These are phyloP conservation scores for Siniperca chuatsi DNA, from an alignment of 2,113 vertebrate species.

Conservation along the genomic window DNA sequence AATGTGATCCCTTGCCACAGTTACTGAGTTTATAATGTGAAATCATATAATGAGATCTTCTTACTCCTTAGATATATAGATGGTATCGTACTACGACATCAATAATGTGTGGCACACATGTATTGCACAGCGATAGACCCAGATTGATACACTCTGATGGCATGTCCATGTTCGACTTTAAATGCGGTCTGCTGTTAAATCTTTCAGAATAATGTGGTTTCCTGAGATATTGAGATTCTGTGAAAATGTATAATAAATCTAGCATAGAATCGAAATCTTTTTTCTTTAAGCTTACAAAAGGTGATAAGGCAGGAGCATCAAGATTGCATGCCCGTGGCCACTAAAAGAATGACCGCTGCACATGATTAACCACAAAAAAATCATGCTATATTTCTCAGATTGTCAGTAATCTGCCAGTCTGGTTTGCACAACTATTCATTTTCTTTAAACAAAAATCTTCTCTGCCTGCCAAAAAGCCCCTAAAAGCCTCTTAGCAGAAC, in stretches of 20 bases:
- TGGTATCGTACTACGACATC: conserved; percentile 39
- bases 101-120: conserved; percentile 43
- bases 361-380: conserved; percentile 22
- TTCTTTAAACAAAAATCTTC: conserved; percentile 35
- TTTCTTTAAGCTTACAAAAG: conserved; percentile 59
- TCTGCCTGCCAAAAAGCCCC: conserved; percentile 11
- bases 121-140: background rate
- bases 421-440: conserved; percentile 64
- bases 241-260: conserved; percentile 49
- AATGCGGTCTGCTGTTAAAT: conserved; percentile 39
- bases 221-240: conserved; percentile 29
- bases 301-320: conserved; percentile 39
- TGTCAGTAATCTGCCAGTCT: conserved; percentile 39
- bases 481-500: conserved; percentile 64
- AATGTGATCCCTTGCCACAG: conserved; percentile 35
- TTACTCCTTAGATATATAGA: conserved; percentile 29
- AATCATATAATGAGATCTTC: conserved; percentile 75
- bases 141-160: conserved; percentile 30
- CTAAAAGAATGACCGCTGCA: conserved; percentile 25
- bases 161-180: conserved; percentile 28
- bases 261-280: conserved; percentile 28
- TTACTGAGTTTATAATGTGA: conserved; percentile 38
- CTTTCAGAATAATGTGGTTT: conserved; percentile 35
- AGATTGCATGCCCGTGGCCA: conserved; percentile 33
- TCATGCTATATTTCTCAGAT: conserved; percentile 36